Conservation (phyloP, 2,113 vertebrate species). For the Strix aluco region DNA sequence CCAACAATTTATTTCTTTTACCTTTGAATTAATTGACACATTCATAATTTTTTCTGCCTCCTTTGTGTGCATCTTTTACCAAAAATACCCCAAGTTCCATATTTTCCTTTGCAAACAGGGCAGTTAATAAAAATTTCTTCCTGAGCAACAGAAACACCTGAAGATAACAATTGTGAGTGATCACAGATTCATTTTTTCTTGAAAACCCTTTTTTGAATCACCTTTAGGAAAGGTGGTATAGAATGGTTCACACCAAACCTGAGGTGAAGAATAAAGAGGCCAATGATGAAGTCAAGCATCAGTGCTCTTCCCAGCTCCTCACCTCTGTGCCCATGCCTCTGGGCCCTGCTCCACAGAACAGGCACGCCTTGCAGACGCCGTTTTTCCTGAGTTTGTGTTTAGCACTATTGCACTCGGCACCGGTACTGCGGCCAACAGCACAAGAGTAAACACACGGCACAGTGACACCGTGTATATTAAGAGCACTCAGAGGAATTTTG, state of each 20-base stretch:
- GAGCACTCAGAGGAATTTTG: neutral
- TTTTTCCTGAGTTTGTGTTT: neutral
- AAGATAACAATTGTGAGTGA: neutral
- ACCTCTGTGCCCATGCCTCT: neutral
- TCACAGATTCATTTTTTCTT: neutral
- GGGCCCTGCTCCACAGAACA: neutral
- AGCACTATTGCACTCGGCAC: neutral
- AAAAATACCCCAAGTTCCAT: neutral
- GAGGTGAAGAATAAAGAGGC: neutral
- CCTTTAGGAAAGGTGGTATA: neutral
- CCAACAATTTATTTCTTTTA: neutral
- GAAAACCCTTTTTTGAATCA: neutral
- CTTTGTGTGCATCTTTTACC: neutral
- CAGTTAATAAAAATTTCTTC: neutral
- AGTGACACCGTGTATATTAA: neutral
- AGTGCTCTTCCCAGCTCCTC: neutral
- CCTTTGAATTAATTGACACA: neutral
- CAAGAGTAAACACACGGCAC: neutral
- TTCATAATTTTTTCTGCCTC: neutral
- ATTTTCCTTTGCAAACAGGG: neutral
- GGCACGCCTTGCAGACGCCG: accelerated
- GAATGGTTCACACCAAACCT: neutral
- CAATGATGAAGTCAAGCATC: neutral
- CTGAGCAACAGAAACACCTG: neutral
- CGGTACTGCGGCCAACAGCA: neutral